Base-by-base conservation (phyloP, 2,113 vertebrate species). In the Papio anubis region DNA sequence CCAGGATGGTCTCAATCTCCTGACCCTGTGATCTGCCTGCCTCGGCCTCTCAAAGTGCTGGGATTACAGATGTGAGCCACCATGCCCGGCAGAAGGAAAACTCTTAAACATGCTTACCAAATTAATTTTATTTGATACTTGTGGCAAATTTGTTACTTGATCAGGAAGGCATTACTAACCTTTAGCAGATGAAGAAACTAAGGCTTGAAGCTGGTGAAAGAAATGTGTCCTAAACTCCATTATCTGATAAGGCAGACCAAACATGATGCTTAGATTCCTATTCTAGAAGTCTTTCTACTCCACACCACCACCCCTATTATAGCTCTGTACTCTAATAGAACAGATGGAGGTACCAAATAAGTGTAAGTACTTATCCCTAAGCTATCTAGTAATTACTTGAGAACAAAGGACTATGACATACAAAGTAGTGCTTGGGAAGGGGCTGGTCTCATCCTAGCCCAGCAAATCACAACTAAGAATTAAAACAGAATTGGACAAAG, bases 401-500 rank as follows among this genome's bases (percentile, higher is more conserved):
- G 40, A 83, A 83, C 73, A 90, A 86, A 97, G 27, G n/a, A 35
- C 20, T 76, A 76, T 68, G 30, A 40, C 11, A 50, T 5, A 59
- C 8, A 72, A 32, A 92, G 32, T 5, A 48, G 5, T 43, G 6
- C 50, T 83, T 79, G 61, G 40, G 2, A 92, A 94, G 81, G 52
- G 40, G 25, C 23, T 48, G 13, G 38, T 3, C 59, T 92, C 35
- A 79, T 4, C n/a, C 2, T 87, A 70, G 43, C 8, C 14, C 40
- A 84, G 70, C 8, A 68, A 93, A 88, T 35, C 40, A 73, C 27
- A 80, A 50, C 3, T 78, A 30, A 94, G 61, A 50, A 80, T 90
- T 83, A 48, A 90, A 82, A 88, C 3, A 88, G 59, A 95, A 66
- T 14, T 79, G 61, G 25, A 84, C 43, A 73, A 82, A 83, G 32